Evolutionary conservation across 2,113 vertebrate genomes (phyloP).

Genomic region (Nicator chloris): DNA sequence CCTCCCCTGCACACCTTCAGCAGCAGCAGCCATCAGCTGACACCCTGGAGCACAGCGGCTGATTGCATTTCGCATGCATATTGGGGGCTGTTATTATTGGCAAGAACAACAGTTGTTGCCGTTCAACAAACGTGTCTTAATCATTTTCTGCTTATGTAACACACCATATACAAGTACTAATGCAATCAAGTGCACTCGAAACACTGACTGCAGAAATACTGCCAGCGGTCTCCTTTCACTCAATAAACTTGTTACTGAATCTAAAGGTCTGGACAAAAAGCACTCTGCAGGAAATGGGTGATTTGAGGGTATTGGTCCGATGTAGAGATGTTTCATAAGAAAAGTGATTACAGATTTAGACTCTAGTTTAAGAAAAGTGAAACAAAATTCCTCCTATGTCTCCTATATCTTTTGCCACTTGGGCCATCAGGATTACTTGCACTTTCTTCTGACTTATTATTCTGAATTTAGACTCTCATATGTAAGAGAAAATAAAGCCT

Average conservation of each 20-base stretch:
- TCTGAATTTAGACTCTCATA: neutral
- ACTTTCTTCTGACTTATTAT: neutral
- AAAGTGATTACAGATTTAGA: neutral
- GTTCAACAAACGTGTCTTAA: slow-evolving; percentile 50
- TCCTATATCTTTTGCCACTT: neutral
- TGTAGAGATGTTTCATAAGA: neutral
- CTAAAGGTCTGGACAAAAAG: neutral
- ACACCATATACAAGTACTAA: neutral
- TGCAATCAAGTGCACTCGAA: slow-evolving; percentile 18
- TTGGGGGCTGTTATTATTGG: slow-evolving; percentile 38
- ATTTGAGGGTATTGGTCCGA: neutral
- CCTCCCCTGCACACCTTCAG: neutral
- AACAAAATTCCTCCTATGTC: neutral
- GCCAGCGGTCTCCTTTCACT: neutral
- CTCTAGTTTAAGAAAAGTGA: neutral
- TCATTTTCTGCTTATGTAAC: slow-evolving; percentile 55
- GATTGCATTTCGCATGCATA: slow-evolving; percentile 39
- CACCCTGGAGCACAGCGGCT: neutral
- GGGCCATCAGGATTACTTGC: neutral
- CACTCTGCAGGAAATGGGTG: neutral
- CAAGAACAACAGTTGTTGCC: slow-evolving; percentile 42
- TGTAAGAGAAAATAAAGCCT: neutral
- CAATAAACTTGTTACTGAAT: neutral
- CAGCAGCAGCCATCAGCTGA: slow-evolving; percentile 18
- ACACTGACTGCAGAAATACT: neutral